A percentile compares a stretch with the other conserved stretches of the same genome.
These are phyloP conservation scores for Neelides sp. DNA, from an alignment of 1,140 invertebrate species.

Conservation along the genomic window DNA sequence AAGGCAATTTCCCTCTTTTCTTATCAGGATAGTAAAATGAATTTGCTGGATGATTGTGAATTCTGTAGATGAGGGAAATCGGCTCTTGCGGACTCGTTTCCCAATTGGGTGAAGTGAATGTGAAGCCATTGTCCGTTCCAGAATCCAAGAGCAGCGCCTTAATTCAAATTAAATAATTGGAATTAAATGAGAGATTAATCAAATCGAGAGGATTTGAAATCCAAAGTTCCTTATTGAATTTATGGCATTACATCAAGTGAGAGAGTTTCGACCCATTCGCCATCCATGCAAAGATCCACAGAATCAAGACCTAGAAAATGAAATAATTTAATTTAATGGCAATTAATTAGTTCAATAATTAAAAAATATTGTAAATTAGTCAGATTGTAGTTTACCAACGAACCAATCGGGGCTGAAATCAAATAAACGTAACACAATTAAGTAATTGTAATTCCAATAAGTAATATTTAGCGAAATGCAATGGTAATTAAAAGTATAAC, in stretches of 20 bases:
- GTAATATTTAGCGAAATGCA: not conserved
- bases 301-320: slow-evolving; percentile 48
- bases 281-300: slow-evolving; percentile 48
- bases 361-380: not conserved
- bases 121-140: too few relatives aligned
- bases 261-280: slow-evolving; percentile 47
- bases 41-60: too few relatives aligned
- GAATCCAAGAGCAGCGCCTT: too few relatives aligned
- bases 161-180: too few relatives aligned
- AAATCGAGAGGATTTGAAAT: too few relatives aligned
- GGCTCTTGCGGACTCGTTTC: too few relatives aligned
- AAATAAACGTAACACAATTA: not conserved
- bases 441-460: not conserved
- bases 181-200: too few relatives aligned
- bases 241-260: slow-evolving; percentile 39
- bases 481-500: not conserved
- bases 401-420: not conserved
- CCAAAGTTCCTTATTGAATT: too few relatives aligned
- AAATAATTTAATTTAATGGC: slow-evolving; percentile 45
- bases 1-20: too few relatives aligned
- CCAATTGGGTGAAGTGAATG: too few relatives aligned
- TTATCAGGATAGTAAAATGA: too few relatives aligned
- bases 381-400: not conserved
- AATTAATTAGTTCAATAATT: not conserved
- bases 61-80: too few relatives aligned